These are phyloP conservation scores for Pachydiplax longipennis DNA, from an alignment of 2,888 invertebrate genomes.

Conservation along the genomic window DNA sequence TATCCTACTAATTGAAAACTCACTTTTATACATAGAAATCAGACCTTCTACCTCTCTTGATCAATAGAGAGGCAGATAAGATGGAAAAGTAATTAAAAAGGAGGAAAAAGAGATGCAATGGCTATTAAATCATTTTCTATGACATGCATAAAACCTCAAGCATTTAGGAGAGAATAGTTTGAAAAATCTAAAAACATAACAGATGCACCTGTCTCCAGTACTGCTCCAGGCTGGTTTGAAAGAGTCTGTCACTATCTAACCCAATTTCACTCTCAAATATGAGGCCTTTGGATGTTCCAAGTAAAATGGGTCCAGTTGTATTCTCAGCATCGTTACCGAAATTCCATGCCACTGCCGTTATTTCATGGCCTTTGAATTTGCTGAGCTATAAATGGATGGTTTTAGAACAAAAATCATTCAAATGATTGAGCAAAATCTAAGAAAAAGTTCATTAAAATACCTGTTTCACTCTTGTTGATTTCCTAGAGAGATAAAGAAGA, in stretches of 20 bases:
- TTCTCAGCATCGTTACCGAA: slow-evolving; percentile 71
- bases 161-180: background rate
- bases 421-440: slow-evolving; percentile 49
- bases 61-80: slow-evolving; percentile 77
- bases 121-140: background rate
- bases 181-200: background rate
- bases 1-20: no score
- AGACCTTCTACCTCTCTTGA: slow-evolving; percentile 75
- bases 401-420: slow-evolving; percentile 51
- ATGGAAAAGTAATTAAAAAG: slow-evolving; percentile 70
- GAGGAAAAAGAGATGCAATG: background rate
- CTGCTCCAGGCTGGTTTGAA: slow-evolving; percentile 76
- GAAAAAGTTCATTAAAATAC: slow-evolving; percentile 58
- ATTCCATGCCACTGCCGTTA: slow-evolving; percentile 93
- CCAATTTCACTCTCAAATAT: slow-evolving; percentile 90
- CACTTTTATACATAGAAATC: no score
- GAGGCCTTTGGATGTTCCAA: slow-evolving; percentile 89
- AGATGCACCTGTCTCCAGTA: slow-evolving; percentile 82
- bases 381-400: slow-evolving; percentile 59
- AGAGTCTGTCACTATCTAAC: slow-evolving; percentile 82
- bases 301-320: slow-evolving; percentile 82
- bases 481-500: slow-evolving; percentile 80
- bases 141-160: background rate
- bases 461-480: slow-evolving; percentile 75
- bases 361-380: slow-evolving; percentile 74